phyloP scores from a whole-genome alignment of 2,888 invertebrate species.

The Microdon myrmicae region DNA sequence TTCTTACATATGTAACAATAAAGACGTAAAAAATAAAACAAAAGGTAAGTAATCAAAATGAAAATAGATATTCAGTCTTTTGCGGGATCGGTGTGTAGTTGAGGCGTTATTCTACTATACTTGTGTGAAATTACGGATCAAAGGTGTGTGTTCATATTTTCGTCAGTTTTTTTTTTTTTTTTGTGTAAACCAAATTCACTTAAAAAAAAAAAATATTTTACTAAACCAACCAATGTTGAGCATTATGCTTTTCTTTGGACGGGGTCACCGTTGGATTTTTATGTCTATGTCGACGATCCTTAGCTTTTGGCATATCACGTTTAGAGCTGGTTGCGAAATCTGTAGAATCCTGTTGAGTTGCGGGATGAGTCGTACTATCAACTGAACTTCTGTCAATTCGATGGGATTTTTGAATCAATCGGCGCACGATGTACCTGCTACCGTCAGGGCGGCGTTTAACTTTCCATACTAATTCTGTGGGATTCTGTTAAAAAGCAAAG shows the following conservation, averaged over 20 bases:
- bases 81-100: background rate
- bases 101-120: too few relatives aligned
- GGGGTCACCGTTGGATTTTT: conserved; percentile 6
- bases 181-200: too few relatives aligned
- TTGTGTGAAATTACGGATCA: too few relatives aligned
- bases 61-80: conserved; percentile 31
- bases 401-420: conserved; percentile 13
- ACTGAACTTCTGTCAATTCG: background rate
- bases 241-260: conserved; percentile 32
- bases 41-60: conserved; percentile 18
- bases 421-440: conserved; percentile 28
- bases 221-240: conserved; percentile 39
- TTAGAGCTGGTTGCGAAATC: conserved; percentile 5
- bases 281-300: conserved; percentile 18
- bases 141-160: too few relatives aligned
- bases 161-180: background rate
- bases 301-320: conserved; percentile 3
- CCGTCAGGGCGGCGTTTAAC: conserved; percentile 38
- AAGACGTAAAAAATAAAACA: too few relatives aligned
- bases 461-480: conserved; percentile 41
- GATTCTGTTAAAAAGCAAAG: conserved; percentile 57
- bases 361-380: background rate
- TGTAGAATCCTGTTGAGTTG: background rate
- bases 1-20: too few relatives aligned
- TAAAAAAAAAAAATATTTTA: too few relatives aligned